phyloP scores from a whole-genome alignment of 1,140 invertebrate species.

The Halesus radiatus region DNA sequence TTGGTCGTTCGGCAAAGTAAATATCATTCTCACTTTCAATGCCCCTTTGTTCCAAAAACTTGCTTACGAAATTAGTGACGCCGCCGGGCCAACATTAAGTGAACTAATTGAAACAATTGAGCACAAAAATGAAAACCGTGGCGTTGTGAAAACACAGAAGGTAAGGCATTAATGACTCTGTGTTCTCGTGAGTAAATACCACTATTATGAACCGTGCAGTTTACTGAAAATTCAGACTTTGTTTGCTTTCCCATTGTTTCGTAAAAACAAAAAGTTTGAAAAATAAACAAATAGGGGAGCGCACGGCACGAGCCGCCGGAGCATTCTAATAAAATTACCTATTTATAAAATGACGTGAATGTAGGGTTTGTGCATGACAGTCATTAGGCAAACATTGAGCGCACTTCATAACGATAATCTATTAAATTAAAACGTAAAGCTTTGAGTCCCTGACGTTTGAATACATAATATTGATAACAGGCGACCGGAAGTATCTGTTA shows the following conservation, averaged over 20 bases:
- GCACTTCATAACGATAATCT: constrained; percentile 57
- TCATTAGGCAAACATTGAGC: constrained; percentile 57
- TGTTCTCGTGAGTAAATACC: constrained; percentile 39
- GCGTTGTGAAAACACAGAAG: constrained; percentile 16
- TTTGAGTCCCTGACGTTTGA: constrained; percentile 30
- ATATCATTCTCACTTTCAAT: neutral
- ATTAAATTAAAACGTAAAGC: constrained; percentile 56
- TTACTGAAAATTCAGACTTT: constrained; percentile 41
- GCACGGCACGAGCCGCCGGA: neutral
- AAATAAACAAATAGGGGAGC: constrained; percentile 38
- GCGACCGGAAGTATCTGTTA: too few relatives aligned
- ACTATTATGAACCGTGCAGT: constrained; percentile 32
- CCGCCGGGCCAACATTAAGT: constrained; percentile 1
- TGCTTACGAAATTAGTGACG: neutral
- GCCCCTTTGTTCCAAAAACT: constrained; percentile 3
- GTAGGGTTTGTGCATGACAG: constrained; percentile 41
- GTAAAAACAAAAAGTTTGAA: constrained; percentile 34
- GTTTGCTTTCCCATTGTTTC: constrained; percentile 44
- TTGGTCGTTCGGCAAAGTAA: neutral
- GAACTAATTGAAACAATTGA: constrained; percentile 24
- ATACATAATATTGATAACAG: too few relatives aligned
- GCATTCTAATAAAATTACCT: constrained; percentile 54
- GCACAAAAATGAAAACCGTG: constrained; percentile 31
- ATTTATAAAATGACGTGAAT: constrained; percentile 53
- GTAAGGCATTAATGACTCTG: constrained; percentile 42